These are phyloP conservation scores for Drymodes brunneopygia DNA, from an alignment of 2,113 vertebrate species.

Conservation along the genomic window DNA sequence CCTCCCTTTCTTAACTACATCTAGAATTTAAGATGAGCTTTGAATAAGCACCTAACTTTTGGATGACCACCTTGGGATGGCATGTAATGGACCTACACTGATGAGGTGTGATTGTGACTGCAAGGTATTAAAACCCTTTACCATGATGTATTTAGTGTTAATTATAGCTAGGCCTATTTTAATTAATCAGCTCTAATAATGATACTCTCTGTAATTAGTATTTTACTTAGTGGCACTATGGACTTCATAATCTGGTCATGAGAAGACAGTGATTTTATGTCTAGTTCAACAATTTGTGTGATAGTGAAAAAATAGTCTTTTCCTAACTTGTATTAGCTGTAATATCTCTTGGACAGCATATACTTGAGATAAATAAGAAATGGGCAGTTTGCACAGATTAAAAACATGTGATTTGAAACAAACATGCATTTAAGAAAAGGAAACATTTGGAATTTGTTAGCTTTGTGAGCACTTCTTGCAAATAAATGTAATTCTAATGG, in stretches of 20 bases:
- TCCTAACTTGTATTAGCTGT: conserved; percentile 11
- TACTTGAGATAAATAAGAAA: conserved; percentile 61
- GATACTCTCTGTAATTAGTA: neutral
- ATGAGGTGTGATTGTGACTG: neutral
- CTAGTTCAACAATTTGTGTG: neutral
- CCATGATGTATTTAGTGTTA: neutral
- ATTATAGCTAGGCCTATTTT: neutral
- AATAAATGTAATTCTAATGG: conserved; percentile 47
- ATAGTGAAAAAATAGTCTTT: neutral
- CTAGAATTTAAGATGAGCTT: neutral
- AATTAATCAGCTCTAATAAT: neutral
- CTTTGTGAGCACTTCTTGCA: conserved; percentile 37
- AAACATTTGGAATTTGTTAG: conserved; percentile 73
- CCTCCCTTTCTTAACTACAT: neutral
- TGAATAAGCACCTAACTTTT: neutral
- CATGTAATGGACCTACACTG: neutral
- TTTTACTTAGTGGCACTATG: neutral
- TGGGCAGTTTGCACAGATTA: conserved; percentile 56
- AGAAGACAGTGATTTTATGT: neutral
- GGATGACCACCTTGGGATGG: neutral
- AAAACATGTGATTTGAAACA: conserved; percentile 68
- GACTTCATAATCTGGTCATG: neutral
- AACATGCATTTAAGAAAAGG: conserved; percentile 60
- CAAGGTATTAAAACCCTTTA: neutral
- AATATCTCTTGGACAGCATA: conserved; percentile 35